Percentiles rank a stretch among this genome's conserved stretches.
These are phyloP conservation scores for Ormyrus thymus DNA, from an alignment of 2,888 invertebrate genomes.

Conservation along the genomic window DNA sequence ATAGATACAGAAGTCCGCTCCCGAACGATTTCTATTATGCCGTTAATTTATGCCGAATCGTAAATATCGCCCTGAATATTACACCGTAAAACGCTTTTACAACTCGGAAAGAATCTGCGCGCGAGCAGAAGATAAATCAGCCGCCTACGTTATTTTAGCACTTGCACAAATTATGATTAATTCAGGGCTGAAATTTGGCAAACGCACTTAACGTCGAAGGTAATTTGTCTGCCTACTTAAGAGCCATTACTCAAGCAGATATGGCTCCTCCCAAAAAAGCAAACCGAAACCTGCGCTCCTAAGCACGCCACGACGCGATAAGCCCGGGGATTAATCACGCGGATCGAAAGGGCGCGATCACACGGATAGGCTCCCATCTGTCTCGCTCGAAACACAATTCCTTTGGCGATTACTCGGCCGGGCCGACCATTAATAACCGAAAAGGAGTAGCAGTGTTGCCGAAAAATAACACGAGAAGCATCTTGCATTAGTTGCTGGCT, in stretches of 20 bases:
- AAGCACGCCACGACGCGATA: conserved; percentile 20
- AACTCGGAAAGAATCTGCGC: background rate
- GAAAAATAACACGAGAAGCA: conserved; percentile 26
- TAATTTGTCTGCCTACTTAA: conserved; percentile 20
- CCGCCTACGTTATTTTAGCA: conserved; percentile 19
- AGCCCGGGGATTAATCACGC: conserved; percentile 37
- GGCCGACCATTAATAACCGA: conserved; percentile 14
- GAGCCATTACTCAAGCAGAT: conserved; percentile 33
- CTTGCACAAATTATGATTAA: conserved; percentile 41
- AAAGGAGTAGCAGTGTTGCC: background rate
- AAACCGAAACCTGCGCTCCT: background rate
- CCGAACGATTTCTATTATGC: conserved; percentile 15
- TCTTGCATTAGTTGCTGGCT: background rate
- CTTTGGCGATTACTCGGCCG: conserved; percentile 1
- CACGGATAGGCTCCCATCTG: background rate
- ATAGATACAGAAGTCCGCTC: background rate
- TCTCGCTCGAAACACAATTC: conserved; percentile 18
- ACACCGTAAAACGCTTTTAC: background rate
- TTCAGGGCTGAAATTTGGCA: conserved; percentile 3
- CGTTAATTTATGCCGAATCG: conserved; percentile 25
- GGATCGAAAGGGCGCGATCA: conserved; percentile 35
- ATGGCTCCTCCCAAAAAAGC: conserved; percentile 18
- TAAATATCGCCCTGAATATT: background rate
- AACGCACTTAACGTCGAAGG: background rate
- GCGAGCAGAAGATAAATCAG: conserved; percentile 1